Evolutionary conservation across 2,797 vertebrate species (phyloP).

Genomic region (Scarus forsteni): DNA sequence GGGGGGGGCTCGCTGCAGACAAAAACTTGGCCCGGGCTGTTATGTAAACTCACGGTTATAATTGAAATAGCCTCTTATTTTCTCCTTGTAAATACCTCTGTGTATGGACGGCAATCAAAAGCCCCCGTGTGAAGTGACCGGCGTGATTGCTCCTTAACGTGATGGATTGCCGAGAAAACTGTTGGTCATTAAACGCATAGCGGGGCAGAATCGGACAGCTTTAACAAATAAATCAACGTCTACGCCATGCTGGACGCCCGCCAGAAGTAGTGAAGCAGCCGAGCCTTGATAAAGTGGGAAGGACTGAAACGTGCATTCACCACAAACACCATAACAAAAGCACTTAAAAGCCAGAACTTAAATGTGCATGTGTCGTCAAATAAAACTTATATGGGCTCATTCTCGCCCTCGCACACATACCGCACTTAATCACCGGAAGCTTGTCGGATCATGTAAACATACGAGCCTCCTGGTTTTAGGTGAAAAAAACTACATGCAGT

Average conservation of each 20-base stretch:
- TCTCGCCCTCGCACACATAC: neutral
- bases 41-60: constrained; percentile 24
- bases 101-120: constrained; percentile 10
- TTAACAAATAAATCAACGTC: constrained; percentile 45
- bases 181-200: constrained; percentile 33
- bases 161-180: constrained; percentile 23
- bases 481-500: neutral
- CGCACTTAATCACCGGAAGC: constrained; percentile 19
- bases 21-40: constrained; percentile 42
- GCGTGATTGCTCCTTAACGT: constrained; percentile 5
- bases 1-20: constrained; percentile 32
- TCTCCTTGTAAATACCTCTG: constrained; percentile 15
- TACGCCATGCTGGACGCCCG: constrained; percentile 25
- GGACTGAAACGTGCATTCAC: constrained; percentile 1
- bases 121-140: neutral
- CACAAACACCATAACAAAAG: constrained; percentile 6
- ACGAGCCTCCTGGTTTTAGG: neutral
- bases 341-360: neutral
- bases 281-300: constrained; percentile 17
- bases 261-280: constrained; percentile 24
- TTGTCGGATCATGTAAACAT: neutral
- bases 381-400: constrained; percentile 7
- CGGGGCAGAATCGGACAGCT: constrained; percentile 15
- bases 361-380: neutral
- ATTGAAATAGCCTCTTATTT: constrained; percentile 12